These are phyloP conservation scores for Drepana arcuata DNA, from an alignment of 1,140 invertebrate species.

Conservation along the genomic window DNA sequence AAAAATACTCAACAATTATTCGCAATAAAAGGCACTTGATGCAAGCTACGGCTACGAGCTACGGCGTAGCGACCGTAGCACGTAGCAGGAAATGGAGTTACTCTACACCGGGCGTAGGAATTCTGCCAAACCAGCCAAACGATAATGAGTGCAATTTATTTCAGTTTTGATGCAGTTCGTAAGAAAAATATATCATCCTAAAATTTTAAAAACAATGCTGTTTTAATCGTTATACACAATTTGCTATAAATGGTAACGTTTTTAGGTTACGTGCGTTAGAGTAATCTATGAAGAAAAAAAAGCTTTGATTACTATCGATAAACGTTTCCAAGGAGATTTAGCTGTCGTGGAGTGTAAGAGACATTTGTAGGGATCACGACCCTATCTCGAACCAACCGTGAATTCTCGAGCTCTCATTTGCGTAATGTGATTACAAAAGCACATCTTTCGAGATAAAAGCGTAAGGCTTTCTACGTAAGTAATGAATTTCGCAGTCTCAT, in stretches of 20 bases:
- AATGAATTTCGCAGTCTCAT: slow-evolving; percentile 57
- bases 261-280: too few species aligned
- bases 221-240: too few species aligned
- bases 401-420: slow-evolving; percentile 65
- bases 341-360: slow-evolving; percentile 43
- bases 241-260: too few species aligned
- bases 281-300: background rate
- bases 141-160: slow-evolving; percentile 48
- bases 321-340: slow-evolving; percentile 30
- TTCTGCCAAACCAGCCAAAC: slow-evolving; percentile 51
- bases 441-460: slow-evolving; percentile 67
- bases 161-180: slow-evolving; percentile 9
- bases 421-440: slow-evolving; percentile 70
- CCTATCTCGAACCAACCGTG: slow-evolving; percentile 58
- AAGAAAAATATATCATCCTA: slow-evolving; percentile 6
- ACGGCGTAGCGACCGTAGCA: slow-evolving; percentile 49
- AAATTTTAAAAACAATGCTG: too few species aligned
- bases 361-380: slow-evolving; percentile 62
- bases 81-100: slow-evolving; percentile 58
- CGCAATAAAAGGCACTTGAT: slow-evolving; percentile 41
- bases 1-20: slow-evolving; percentile 47
- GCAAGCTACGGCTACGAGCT: slow-evolving; percentile 36
- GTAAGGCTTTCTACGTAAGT: slow-evolving; percentile 59
- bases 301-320: slow-evolving; percentile 16
- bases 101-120: slow-evolving; percentile 37